Conservation (phyloP, 2,888 invertebrate genomes). For the Shargacucullia verbasci region DNA sequence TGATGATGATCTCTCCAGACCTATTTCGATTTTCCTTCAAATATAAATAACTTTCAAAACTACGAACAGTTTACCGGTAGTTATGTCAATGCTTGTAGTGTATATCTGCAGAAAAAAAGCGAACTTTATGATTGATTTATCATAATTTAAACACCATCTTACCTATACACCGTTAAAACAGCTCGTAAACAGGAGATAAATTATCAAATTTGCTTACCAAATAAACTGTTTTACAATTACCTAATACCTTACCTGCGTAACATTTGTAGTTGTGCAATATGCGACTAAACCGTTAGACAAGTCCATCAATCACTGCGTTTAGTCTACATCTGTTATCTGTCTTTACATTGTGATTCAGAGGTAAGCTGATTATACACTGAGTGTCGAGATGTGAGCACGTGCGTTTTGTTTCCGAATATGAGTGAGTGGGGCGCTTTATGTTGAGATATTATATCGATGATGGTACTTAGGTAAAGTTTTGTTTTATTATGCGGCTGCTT, state of each 20-base stretch:
- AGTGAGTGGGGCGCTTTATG: constrained; percentile 30
- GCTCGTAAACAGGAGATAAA: constrained; percentile 32
- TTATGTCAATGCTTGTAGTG: too few species aligned
- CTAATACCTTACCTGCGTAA: constrained; percentile 22
- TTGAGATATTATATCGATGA: constrained; percentile 29
- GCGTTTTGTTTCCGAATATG: constrained; percentile 39
- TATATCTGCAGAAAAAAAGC: too few species aligned
- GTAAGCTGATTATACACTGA: constrained; percentile 49
- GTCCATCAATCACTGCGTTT: constrained; percentile 50
- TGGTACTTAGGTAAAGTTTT: too few species aligned
- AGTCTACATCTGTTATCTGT: constrained; percentile 44
- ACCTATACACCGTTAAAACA: constrained; percentile 18
- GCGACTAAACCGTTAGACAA: constrained; percentile 25
- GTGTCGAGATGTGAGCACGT: constrained; percentile 51
- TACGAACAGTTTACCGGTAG: too few species aligned
- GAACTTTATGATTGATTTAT: too few species aligned
- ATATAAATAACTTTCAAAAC: too few species aligned
- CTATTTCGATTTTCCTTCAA: too few species aligned
- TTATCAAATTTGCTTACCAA: constrained; percentile 40
- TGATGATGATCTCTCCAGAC: too few species aligned
- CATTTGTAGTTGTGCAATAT: constrained; percentile 39
- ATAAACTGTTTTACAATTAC: constrained; percentile 36
- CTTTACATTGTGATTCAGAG: constrained; percentile 48
- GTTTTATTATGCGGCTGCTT: too few species aligned
- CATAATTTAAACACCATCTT: constrained; percentile 12